Evolutionary conservation across 2,888 invertebrate species (phyloP).

Genomic region (Rhyacophila evoluta): DNA sequence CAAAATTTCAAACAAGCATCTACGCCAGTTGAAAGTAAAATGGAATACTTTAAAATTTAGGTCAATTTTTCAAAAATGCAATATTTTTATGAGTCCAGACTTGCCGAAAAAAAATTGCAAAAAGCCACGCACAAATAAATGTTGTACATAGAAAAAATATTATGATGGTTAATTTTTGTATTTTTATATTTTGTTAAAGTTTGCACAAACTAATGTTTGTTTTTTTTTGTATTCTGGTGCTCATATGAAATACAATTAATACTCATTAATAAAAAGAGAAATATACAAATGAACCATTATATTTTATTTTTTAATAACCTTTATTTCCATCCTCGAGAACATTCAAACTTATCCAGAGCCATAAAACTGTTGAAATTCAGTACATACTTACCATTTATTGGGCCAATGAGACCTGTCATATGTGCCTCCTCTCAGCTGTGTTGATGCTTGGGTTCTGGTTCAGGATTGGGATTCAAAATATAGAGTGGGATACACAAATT

Average conservation of each 20-base stretch:
- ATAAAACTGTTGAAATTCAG: too few species aligned
- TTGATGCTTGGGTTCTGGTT: too few species aligned
- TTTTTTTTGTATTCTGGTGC: constrained; percentile 9
- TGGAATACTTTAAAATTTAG: neutral
- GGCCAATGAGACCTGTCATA: too few species aligned
- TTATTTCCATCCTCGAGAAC: neutral
- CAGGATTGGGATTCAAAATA: too few species aligned
- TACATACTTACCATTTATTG: too few species aligned
- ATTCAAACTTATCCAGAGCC: too few species aligned
- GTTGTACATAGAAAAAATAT: neutral
- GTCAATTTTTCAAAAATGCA: neutral
- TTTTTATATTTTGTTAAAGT: constrained; percentile 5
- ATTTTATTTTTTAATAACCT: neutral
- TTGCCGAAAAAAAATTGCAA: neutral
- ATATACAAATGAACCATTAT: neutral
- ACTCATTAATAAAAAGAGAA: neutral
- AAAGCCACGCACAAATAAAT: neutral
- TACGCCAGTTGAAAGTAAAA: neutral
- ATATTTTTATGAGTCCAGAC: neutral
- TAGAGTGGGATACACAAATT: too few species aligned
- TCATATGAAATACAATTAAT: constrained; percentile 19
- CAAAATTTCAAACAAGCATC: neutral
- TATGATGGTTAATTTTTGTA: neutral
- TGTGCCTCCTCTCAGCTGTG: too few species aligned
- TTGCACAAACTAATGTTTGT: neutral